Evolutionary conservation across 2,113 vertebrate genomes (phyloP).

Genomic region (Ploceus nigricollis): DNA sequence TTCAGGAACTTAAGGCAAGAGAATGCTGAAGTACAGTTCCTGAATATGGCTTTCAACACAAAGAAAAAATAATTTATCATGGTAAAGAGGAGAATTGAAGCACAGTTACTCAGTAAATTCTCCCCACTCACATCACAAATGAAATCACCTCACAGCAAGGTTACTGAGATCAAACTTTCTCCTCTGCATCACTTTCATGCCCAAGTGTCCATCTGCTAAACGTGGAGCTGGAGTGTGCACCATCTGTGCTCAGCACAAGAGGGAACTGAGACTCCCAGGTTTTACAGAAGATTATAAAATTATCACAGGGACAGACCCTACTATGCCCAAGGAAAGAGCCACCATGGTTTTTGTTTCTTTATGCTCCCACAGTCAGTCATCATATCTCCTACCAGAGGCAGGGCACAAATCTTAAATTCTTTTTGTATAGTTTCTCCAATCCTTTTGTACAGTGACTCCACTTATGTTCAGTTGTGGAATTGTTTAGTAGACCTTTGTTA

Average conservation of each 20-base stretch:
- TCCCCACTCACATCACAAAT: not conserved
- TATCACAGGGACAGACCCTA: not conserved
- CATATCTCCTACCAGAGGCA: not conserved
- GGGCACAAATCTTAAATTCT: not conserved
- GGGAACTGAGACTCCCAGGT: not conserved
- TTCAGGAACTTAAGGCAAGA: not conserved
- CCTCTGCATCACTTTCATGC: not conserved
- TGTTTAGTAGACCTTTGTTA: not conserved
- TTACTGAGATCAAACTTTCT: not conserved
- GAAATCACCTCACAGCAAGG: not conserved
- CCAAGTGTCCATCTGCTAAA: not conserved
- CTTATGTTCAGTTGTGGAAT: not conserved
- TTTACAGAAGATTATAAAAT: not conserved
- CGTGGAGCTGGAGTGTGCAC: not conserved
- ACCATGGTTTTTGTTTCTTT: not conserved
- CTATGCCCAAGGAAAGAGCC: not conserved
- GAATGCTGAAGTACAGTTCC: not conserved
- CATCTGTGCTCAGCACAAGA: not conserved
- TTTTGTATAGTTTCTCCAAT: not conserved
- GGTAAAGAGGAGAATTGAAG: not conserved
- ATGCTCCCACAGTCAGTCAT: not conserved
- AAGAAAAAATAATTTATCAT: not conserved
- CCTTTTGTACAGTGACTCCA: not conserved
- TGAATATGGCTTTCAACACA: not conserved
- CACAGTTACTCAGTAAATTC: not conserved